These are phyloP conservation scores for Himalopsyche tibetana DNA, from an alignment of 2,888 invertebrate genomes.

Conservation along the genomic window DNA sequence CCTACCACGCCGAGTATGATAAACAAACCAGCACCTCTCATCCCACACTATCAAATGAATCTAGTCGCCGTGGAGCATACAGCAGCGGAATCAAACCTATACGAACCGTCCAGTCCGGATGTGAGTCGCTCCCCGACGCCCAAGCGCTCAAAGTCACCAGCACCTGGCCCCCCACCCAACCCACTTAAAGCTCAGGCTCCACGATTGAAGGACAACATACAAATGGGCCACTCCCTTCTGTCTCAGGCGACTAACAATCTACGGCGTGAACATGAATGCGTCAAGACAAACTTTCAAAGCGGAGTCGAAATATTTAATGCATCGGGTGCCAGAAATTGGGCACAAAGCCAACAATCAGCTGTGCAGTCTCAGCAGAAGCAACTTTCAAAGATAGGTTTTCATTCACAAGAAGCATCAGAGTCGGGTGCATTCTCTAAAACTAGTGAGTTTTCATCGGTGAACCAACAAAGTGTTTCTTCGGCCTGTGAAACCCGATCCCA, in stretches of 20 bases:
- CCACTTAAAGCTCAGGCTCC: conserved; percentile 82
- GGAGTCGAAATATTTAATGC: conserved; percentile 70
- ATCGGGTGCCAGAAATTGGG: conserved; percentile 70
- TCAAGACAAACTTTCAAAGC: conserved; percentile 72
- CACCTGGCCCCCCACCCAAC: conserved; percentile 83
- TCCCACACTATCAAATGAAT: conserved; percentile 88
- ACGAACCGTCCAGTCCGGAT: conserved; percentile 79
- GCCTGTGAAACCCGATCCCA: conserved; percentile 70
- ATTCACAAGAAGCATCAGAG: conserved; percentile 74
- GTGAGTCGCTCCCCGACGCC: conserved; percentile 82
- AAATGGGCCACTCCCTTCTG: conserved; percentile 71
- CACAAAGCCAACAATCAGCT: conserved; percentile 73
- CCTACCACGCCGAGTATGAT: conserved; percentile 84
- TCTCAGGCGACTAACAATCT: conserved; percentile 71
- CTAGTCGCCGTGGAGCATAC: conserved; percentile 82
- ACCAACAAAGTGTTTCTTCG: conserved; percentile 65
- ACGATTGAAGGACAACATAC: conserved; percentile 76
- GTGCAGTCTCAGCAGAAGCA: conserved; percentile 72
- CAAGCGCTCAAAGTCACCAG: conserved; percentile 82
- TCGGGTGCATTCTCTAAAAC: conserved; percentile 68
- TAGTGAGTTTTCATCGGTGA: conserved; percentile 67
- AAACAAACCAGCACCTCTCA: conserved; percentile 85
- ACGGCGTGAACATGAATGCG: conserved; percentile 74
- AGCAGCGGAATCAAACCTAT: conserved; percentile 78
- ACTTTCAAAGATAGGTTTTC: conserved; percentile 74